Conservation (phyloP, 30 jellyfish, hydroid and myxozoan genomes). For the Rhopilema esculentum region DNA sequence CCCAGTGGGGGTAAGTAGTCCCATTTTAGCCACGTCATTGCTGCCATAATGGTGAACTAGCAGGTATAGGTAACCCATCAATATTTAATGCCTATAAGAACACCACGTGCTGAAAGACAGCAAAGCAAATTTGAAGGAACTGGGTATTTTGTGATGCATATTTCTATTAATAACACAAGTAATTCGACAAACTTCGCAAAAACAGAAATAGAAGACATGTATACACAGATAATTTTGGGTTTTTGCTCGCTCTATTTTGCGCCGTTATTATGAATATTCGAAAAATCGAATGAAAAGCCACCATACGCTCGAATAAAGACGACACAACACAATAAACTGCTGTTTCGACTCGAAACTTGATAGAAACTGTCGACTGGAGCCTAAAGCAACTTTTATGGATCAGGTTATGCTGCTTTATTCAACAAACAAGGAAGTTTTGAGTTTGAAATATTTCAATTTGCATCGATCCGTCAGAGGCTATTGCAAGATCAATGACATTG, state of each 20-base stretch:
- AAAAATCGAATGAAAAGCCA: neutral
- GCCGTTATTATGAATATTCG: neutral
- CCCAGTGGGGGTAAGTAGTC: no score
- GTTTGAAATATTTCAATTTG: no score
- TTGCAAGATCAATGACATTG: no score
- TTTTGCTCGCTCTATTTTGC: no score
- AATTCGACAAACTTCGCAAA: neutral
- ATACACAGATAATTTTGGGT: neutral
- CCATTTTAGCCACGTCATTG: neutral
- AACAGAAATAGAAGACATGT: neutral
- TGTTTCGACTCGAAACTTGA: neutral
- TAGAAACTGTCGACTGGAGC: neutral
- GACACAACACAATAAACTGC: neutral
- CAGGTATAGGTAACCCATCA: neutral
- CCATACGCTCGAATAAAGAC: neutral
- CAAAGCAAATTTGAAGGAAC: neutral
- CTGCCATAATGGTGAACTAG: neutral
- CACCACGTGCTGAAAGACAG: neutral
- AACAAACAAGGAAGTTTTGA: no score
- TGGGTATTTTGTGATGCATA: neutral
- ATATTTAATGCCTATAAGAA: neutral
- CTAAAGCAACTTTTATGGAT: neutral
- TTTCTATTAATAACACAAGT: neutral
- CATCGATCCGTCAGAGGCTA: no score
- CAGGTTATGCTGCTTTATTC: neutral